These are phyloP conservation scores for Prunella fulvescens DNA, from an alignment of 2,113 vertebrate species.

Conservation along the genomic window DNA sequence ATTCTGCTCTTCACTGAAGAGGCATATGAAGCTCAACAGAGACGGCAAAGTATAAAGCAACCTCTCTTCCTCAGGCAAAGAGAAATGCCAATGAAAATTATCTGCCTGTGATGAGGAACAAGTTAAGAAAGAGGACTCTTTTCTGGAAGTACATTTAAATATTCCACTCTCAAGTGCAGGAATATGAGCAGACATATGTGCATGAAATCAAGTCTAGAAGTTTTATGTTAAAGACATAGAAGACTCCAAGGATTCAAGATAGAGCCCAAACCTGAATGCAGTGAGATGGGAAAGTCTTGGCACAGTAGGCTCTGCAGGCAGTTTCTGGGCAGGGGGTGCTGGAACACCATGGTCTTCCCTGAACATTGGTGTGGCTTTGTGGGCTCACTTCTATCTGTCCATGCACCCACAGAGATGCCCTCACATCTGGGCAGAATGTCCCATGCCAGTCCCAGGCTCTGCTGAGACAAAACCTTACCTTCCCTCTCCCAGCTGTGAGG, in stretches of 20 bases:
- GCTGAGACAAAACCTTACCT: background rate
- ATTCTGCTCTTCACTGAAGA: background rate
- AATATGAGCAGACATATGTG: background rate
- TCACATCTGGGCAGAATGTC: background rate
- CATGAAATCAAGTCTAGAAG: background rate
- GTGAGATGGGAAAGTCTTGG: background rate
- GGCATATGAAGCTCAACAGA: background rate
- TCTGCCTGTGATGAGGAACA: background rate
- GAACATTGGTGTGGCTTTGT: rapidly evolving
- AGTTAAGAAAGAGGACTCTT: background rate
- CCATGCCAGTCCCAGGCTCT: background rate
- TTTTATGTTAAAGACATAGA: background rate
- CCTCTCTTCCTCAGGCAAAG: background rate
- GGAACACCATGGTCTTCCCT: background rate
- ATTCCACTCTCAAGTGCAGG: background rate
- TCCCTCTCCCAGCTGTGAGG: background rate
- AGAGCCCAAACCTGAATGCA: background rate
- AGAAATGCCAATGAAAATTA: background rate
- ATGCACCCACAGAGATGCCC: rapidly evolving
- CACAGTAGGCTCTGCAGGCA: background rate
- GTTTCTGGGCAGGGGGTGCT: background rate
- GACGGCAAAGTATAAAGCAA: background rate
- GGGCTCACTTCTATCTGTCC: background rate
- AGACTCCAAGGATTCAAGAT: background rate
- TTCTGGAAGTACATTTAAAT: background rate